Evolutionary conservation across 2,888 invertebrate genomes (phyloP).

Genomic region (Andricus curvator): DNA sequence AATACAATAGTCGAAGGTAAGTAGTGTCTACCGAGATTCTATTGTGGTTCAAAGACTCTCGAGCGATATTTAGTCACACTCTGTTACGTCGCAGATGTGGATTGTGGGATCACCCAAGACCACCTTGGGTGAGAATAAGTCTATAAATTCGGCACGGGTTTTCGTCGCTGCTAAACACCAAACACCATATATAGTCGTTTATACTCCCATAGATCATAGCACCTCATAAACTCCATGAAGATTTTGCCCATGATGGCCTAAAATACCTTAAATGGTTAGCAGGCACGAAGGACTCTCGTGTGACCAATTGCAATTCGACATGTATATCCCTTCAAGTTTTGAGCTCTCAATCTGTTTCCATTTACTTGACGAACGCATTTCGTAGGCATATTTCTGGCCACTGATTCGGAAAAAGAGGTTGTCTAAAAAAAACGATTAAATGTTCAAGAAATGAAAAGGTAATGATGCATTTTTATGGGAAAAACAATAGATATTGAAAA

Average conservation of each 20-base stretch:
- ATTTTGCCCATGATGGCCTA: conserved; percentile 27
- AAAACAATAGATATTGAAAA: conserved; percentile 19
- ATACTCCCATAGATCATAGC: conserved; percentile 45
- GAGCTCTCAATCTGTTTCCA: conserved; percentile 54
- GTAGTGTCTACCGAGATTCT: conserved; percentile 33
- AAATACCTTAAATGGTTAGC: conserved; percentile 32
- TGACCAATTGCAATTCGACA: conserved; percentile 59
- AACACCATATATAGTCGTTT: conserved; percentile 46
- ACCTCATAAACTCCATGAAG: conserved; percentile 46
- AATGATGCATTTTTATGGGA: neutral
- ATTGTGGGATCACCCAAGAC: conserved; percentile 55
- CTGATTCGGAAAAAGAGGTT: neutral
- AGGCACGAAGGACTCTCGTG: conserved; percentile 52
- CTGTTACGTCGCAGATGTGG: conserved; percentile 60
- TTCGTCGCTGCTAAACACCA: conserved; percentile 53
- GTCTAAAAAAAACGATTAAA: neutral
- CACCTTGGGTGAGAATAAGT: conserved; percentile 61
- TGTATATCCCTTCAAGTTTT: conserved; percentile 46
- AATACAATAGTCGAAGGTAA: conserved; percentile 28
- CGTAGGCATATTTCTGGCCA: neutral
- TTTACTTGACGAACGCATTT: conserved; percentile 26
- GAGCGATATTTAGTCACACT: conserved; percentile 63
- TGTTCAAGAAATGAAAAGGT: neutral
- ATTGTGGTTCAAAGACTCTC: conserved; percentile 22
- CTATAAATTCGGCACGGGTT: conserved; percentile 68